A percentile compares a stretch with the other conserved stretches of the same genome.
These are phyloP conservation scores for Eurypyga helias DNA, from an alignment of 2,113 vertebrate species.

Conservation along the genomic window DNA sequence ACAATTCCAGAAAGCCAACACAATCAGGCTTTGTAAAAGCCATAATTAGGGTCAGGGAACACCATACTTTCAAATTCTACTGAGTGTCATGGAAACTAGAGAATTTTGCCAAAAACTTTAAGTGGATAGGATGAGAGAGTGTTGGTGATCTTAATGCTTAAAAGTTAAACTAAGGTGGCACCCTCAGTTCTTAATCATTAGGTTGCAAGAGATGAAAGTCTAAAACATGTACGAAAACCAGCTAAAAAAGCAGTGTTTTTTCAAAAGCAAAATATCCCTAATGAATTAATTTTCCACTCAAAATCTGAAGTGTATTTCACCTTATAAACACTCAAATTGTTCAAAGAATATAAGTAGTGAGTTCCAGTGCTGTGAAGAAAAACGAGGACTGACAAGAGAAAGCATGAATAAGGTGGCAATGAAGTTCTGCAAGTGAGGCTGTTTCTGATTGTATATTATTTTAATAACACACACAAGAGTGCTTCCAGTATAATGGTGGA, in stretches of 20 bases:
- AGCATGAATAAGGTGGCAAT: background rate
- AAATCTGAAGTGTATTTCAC: background rate
- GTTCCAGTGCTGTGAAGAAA: background rate
- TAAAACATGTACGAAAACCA: background rate
- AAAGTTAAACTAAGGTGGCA: background rate
- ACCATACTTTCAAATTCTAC: background rate
- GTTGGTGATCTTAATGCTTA: background rate
- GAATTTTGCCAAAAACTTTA: background rate
- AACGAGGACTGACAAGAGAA: background rate
- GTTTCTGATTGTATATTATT: background rate
- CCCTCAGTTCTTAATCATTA: background rate
- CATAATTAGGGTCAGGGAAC: background rate
- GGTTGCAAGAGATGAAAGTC: background rate
- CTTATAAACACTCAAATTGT: background rate
- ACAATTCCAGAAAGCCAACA: background rate
- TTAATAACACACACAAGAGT: background rate
- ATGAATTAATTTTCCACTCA: background rate
- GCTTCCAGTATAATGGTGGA: background rate
- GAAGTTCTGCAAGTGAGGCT: background rate
- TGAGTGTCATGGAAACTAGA: background rate
- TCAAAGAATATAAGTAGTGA: background rate
- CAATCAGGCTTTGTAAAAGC: background rate
- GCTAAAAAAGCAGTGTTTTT: background rate
- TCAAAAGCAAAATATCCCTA: background rate
- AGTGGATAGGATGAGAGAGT: background rate